phyloP scores from a whole-genome alignment of 2,797 vertebrate genomes.

The Semotilus atromaculatus region DNA sequence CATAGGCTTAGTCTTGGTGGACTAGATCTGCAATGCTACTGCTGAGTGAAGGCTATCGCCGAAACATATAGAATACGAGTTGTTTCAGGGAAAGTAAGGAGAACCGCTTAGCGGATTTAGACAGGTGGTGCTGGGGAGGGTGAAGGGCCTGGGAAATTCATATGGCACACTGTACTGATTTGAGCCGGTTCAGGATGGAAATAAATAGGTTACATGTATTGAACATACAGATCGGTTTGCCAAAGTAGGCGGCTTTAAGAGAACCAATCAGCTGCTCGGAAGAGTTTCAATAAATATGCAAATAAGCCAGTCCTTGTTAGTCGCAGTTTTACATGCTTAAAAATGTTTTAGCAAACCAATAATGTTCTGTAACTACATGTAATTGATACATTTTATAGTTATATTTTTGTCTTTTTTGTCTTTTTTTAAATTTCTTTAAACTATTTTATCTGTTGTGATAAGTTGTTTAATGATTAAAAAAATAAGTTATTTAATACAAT shows the following conservation, averaged over 20 bases:
- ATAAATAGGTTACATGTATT: not conserved
- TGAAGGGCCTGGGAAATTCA: not conserved
- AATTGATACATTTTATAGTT: not conserved
- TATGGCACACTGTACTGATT: not conserved
- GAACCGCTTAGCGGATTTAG: not conserved
- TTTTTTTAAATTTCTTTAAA: not conserved
- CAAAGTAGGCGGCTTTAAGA: not conserved
- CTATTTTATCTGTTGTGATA: not conserved
- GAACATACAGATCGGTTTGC: not conserved
- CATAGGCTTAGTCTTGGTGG: not conserved
- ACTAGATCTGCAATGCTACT: not conserved
- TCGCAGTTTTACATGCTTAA: not conserved
- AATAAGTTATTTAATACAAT: not conserved
- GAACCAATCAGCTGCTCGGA: not conserved
- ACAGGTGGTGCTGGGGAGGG: not conserved
- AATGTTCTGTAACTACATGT: not conserved
- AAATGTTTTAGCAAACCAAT: not conserved
- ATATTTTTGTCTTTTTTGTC: not conserved
- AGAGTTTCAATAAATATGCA: not conserved
- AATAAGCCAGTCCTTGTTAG: not conserved
- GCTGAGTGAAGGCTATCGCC: not conserved
- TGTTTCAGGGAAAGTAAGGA: not conserved
- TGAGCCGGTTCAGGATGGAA: not conserved
- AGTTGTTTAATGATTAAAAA: not conserved
- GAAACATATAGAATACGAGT: not conserved